These are phyloP conservation scores for Salminus brasiliensis DNA, from an alignment of 2,113 vertebrate species.

Conservation along the genomic window DNA sequence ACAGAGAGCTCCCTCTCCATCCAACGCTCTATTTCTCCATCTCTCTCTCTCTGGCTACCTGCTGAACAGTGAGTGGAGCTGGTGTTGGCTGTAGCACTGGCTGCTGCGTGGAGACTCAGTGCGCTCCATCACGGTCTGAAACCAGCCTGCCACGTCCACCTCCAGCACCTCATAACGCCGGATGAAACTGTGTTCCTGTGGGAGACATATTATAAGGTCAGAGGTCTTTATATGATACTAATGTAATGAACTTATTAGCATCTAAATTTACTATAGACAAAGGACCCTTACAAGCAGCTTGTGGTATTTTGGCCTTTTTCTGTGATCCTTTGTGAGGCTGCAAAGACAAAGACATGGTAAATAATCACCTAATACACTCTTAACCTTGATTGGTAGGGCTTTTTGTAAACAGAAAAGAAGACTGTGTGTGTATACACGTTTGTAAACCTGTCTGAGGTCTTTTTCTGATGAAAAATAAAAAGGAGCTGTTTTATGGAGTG, in stretches of 20 bases:
- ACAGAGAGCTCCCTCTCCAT: slow-evolving; percentile 5
- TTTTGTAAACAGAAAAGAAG: background rate
- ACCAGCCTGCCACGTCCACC: slow-evolving; percentile 95
- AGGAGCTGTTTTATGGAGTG: background rate
- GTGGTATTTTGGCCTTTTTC: slow-evolving; percentile 99
- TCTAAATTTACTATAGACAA: no score
- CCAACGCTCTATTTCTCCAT: slow-evolving; percentile 43
- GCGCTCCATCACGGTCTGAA: slow-evolving; percentile 93
- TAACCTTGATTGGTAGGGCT: background rate
- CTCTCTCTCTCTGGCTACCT: slow-evolving; percentile 80
- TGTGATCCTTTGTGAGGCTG: slow-evolving; percentile 99
- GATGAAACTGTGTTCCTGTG: slow-evolving; percentile 92
- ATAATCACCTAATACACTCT: background rate
- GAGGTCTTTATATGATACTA: no score
- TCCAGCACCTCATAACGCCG: slow-evolving; percentile 89
- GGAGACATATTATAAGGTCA: background rate
- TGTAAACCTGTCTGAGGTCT: no score
- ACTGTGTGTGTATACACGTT: no score
- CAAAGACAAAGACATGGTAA: background rate
- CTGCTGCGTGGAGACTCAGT: slow-evolving; percentile 93
- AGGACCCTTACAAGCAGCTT: slow-evolving; percentile 86
- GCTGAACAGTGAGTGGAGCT: slow-evolving; percentile 92
- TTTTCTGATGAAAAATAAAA: no score
- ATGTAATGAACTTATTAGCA: no score
- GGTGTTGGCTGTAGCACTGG: slow-evolving; percentile 88